These are phyloP conservation scores for Lepidonotus clava DNA, from an alignment of 2,888 invertebrate species.

Conservation along the genomic window DNA sequence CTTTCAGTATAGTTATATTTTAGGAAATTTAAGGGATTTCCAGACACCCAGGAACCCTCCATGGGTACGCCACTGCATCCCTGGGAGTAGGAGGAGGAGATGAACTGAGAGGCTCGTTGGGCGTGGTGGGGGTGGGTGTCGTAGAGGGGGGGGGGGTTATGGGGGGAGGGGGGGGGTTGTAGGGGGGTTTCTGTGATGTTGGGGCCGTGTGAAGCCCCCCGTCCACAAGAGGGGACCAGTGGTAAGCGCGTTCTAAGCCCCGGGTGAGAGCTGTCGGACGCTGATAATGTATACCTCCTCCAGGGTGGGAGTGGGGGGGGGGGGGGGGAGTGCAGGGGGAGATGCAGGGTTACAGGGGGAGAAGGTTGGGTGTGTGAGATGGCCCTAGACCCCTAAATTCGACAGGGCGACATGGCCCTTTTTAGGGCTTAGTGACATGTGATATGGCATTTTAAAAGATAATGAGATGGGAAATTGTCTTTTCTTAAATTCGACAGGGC, in stretches of 20 bases:
- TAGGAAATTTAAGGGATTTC: too few species aligned
- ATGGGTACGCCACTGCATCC: too few species aligned
- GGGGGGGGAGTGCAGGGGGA: neutral
- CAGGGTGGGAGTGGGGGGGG: neutral
- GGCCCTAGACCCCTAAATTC: too few species aligned
- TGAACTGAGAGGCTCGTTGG: neutral
- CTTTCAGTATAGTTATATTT: too few species aligned
- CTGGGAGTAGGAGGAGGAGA: neutral
- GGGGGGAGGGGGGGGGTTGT: neutral
- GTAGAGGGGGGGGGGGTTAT: neutral
- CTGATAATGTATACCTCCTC: neutral
- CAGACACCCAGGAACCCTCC: too few species aligned
- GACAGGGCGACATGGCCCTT: too few species aligned
- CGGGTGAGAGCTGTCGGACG: neutral
- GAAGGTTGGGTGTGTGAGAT: neutral
- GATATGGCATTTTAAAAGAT: too few species aligned
- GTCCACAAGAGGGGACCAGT: neutral
- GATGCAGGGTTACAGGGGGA: neutral
- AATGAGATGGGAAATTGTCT: too few species aligned
- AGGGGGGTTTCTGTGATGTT: neutral
- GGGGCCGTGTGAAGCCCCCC: neutral
- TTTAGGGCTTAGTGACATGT: too few species aligned
- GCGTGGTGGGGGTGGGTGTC: neutral
- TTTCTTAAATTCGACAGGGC: too few species aligned
- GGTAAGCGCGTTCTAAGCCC: slow-evolving; percentile 2